Evolutionary conservation across 2,113 vertebrate genomes (phyloP).

Genomic region (Hypanus sabinus): DNA sequence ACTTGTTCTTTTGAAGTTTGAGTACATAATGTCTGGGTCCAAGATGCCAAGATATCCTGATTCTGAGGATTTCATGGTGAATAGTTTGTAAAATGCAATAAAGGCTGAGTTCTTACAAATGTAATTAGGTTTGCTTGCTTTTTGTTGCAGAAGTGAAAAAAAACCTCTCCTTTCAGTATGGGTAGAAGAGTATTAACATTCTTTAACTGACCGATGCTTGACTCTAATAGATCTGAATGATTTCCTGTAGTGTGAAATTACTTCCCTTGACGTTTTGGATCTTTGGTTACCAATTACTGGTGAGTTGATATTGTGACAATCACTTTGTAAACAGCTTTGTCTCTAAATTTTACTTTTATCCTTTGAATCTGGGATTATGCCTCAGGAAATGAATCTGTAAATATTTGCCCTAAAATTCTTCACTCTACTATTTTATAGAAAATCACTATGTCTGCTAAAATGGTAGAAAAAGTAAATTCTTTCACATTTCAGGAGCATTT

Average conservation of each 20-base stretch:
- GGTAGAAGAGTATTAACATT: background rate
- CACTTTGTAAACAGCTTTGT: background rate
- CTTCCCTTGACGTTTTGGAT: background rate
- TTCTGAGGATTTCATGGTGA: background rate
- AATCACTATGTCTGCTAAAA: background rate
- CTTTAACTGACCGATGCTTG: background rate
- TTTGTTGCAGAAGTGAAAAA: background rate
- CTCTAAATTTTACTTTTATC: background rate
- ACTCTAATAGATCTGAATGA: background rate
- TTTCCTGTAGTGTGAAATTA: slow-evolving; percentile 16
- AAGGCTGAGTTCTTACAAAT: background rate
- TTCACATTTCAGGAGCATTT: no score
- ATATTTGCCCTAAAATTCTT: background rate
- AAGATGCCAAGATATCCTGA: background rate
- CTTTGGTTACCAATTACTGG: background rate
- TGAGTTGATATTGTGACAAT: background rate
- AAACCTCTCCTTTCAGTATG: background rate
- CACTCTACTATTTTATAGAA: background rate
- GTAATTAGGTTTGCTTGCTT: background rate
- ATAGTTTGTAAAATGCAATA: background rate
- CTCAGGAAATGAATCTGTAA: background rate
- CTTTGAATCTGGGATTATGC: background rate
- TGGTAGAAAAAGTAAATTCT: background rate
- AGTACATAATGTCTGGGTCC: background rate
- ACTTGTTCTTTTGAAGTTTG: background rate